Conservation (phyloP, 2,888 invertebrate genomes). For the Argynnis bischoffii region DNA sequence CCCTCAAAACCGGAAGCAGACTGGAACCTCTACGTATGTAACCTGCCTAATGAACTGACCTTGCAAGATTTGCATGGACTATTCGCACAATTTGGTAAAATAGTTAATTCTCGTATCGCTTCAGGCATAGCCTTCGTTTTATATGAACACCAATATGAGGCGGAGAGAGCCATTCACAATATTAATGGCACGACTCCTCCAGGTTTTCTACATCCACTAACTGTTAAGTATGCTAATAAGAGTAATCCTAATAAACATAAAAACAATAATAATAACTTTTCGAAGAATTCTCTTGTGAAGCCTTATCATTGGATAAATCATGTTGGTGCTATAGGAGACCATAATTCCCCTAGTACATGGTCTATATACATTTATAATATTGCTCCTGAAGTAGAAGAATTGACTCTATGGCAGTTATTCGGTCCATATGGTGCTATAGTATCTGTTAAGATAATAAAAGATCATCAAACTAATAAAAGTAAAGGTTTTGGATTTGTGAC, state of each 20-base stretch:
- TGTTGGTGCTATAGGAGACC: conserved; percentile 76
- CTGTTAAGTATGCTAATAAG: conserved; percentile 83
- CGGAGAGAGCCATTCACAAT: conserved; percentile 77
- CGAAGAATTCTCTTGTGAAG: conserved; percentile 73
- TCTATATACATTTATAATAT: conserved; percentile 81
- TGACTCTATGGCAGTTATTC: conserved; percentile 79
- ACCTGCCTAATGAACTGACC: conserved; percentile 82
- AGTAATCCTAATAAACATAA: conserved; percentile 79
- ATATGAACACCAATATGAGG: conserved; percentile 79
- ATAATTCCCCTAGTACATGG: conserved; percentile 78
- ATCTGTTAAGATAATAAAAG: conserved; percentile 81
- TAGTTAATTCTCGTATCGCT: conserved; percentile 81
- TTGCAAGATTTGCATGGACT: conserved; percentile 81
- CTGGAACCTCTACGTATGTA: conserved; percentile 82
- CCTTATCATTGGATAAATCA: conserved; percentile 80
- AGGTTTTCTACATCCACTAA: conserved; percentile 79
- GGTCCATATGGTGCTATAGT: conserved; percentile 83
- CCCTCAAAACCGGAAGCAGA: conserved; percentile 80
- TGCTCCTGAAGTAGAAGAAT: conserved; percentile 78
- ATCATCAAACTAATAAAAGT: conserved; percentile 80
- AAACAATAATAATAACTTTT: conserved; percentile 77
- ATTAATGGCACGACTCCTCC: conserved; percentile 77
- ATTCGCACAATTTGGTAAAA: conserved; percentile 81
- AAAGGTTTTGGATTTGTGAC: conserved; percentile 82
- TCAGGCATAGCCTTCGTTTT: conserved; percentile 81